phyloP scores from a whole-genome alignment of 2,888 invertebrate genomes.

The Dioctria rufipes region DNA sequence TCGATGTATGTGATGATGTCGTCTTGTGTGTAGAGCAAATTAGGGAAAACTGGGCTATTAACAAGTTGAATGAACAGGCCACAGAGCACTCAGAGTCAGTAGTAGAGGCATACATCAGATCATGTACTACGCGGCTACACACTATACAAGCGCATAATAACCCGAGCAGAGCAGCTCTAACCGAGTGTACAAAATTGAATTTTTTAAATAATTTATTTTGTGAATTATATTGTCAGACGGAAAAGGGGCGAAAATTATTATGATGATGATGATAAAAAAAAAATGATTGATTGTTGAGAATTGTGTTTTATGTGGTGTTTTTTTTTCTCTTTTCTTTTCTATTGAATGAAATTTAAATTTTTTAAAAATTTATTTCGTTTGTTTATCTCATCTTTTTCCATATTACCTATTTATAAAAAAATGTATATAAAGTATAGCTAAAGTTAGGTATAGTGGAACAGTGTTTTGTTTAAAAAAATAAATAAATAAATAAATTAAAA shows the following conservation, averaged over 20 bases:
- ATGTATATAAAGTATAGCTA: no score
- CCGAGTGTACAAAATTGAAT: slow-evolving; percentile 49
- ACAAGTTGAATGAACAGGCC: slow-evolving; percentile 52
- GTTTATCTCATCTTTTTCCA: not conserved
- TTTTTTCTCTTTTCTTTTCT: not conserved
- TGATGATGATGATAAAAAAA: not conserved
- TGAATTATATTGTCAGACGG: slow-evolving; percentile 27
- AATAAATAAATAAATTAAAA: not conserved
- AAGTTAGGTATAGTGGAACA: no score
- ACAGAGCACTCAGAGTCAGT: slow-evolving; percentile 23
- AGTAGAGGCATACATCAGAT: slow-evolving; percentile 4
- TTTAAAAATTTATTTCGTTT: not conserved
- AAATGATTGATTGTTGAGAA: slow-evolving; percentile 35
- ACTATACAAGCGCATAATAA: slow-evolving; percentile 9
- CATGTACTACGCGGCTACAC: not conserved
- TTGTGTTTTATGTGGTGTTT: slow-evolving; percentile 1
- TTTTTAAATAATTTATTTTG: slow-evolving; percentile 41
- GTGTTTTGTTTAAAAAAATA: no score
- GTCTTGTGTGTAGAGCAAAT: slow-evolving; percentile 34
- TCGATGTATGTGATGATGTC: not conserved
- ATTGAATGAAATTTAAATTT: not conserved
- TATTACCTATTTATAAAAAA: no score
- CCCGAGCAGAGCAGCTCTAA: not conserved
- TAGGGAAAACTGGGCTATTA: slow-evolving; percentile 52
- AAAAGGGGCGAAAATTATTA: not conserved